Evolutionary conservation across 2,888 invertebrate species (phyloP), one percentile per base, ranked within the genome.

Genomic region (Cantharis nigra): DNA sequence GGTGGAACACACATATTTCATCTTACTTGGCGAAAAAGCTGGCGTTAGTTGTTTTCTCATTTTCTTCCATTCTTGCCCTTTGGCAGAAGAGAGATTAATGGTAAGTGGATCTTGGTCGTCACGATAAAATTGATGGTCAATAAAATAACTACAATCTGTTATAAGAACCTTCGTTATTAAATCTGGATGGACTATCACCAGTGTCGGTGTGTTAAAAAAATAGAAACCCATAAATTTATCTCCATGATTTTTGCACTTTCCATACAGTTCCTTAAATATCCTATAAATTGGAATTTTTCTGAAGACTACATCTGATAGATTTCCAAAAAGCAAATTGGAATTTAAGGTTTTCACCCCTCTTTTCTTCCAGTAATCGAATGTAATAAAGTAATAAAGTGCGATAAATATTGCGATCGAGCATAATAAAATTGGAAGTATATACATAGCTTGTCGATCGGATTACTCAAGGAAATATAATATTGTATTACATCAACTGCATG

Each of bases 11-110:
- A 90, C 90, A 70, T 84, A 85, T 81, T 88, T 90, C 79, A 91
- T 85, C 82, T 90, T 91, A 14, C 89, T 90, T 2, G 89, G 87
- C 0, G 90, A 89, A 80, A 91, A 88, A 0, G 89, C 89, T 0
- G 91, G 90, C 0, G 90, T 89, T 33, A 91, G 84, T 75, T 90
- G 90, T 0, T 87, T 82, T 20, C 91, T 86, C 10, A 91, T 82
- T 63, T 86, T 87, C 78, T 88, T 90, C 91, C 91, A 91, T 3
- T 87, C 86, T 0, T 87, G 86, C 62, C 89, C 90, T 23, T 86
- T 87, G 26, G 90, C 77, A 3, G 86, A 87, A 70, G 89, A 80
- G 5, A 89, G 75, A 65, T 85, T 85, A 82, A 85, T 86, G 0
- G 85, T 86, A 26, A 88, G 83, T 14, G 87, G 87, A 75, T 88